Conservation (phyloP, 2,888 invertebrate genomes). For the Dryomyza anilis region DNA sequence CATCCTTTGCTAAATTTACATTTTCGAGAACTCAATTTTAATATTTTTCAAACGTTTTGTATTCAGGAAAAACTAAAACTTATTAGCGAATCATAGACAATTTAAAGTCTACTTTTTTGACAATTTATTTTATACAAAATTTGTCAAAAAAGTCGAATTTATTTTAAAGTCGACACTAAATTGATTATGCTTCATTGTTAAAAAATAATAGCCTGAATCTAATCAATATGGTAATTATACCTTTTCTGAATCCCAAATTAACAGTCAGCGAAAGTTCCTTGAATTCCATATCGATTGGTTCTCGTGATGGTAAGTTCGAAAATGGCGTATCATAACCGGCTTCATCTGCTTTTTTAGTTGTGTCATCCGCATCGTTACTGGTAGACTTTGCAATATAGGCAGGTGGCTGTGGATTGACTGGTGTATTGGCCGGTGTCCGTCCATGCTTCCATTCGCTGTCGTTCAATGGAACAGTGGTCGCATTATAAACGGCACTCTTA, state of each 20-base stretch:
- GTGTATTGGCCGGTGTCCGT: not conserved
- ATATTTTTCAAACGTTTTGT: no score
- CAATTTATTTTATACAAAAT: no score
- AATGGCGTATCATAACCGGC: slow-evolving; percentile 42
- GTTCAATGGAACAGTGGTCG: slow-evolving; percentile 48
- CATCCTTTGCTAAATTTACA: no score
- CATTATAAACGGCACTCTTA: slow-evolving; percentile 44
- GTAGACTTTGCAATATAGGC: not conserved
- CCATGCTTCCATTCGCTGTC: not conserved
- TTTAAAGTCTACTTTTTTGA: no score
- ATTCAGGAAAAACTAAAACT: no score
- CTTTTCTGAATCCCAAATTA: slow-evolving; percentile 73
- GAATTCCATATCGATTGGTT: slow-evolving; percentile 75
- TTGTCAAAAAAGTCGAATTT: no score
- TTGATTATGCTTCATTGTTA: no score
- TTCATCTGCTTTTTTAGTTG: no score
- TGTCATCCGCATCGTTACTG: not conserved
- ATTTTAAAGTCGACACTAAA: no score
- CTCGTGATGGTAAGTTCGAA: slow-evolving; percentile 59
- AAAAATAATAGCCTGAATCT: no score
- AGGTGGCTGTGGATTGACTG: not conserved
- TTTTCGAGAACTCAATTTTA: no score
- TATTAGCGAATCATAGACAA: no score
- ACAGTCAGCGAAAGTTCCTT: slow-evolving; percentile 76
- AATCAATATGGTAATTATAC: slow-evolving; percentile 61